Base-by-base conservation (phyloP, 2,113 vertebrate species). In the Sylvia atricapilla region DNA sequence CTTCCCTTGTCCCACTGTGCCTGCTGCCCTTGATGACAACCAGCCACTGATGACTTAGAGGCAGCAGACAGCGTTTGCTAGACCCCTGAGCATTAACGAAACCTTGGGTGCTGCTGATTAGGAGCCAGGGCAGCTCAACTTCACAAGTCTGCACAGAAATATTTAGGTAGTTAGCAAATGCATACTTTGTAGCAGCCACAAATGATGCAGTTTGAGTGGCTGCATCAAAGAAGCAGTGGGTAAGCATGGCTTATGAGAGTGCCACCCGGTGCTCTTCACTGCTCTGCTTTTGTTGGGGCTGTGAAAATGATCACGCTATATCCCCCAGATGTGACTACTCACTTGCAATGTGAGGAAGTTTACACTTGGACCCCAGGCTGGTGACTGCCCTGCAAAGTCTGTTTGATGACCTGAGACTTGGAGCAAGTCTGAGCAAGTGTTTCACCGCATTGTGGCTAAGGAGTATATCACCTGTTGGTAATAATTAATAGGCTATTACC, bases 361-460 rank as follows among this genome's bases (percentile, higher is more conserved):
- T 31, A 16, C 20, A 11, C 27, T n/a, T 58, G 13, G 14, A 64
- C 8, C 27, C 7, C 41, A 66, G 18, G 17, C 7, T 4, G 1
- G 17, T 46, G 50, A 27, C 62, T 69, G 11, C 6, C 23, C 47
- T 1, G 1, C 27, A 30, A 52, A 37, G 27, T 20, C 72, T 75
- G 9, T 53, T 67, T 79, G 67, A 27, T 58, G 52, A 52, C 16
- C n/a, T 50, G 53, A 37, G 28, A 64, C 33, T 11, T 30, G 46
- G 22, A 44, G 17, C 0, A 0, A 18, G 58, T 44, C 62, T 27
- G 31, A 76, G 50, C 30, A 44, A 56, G 35, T 0, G 0, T 5
- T 55, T 47, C 39, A 76, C 12, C 28, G 47, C 44, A 3, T 3
- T 25, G 17, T 37, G 25, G 13, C 24, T 49, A 41, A 87, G 39